Conservation (phyloP, 1,140 invertebrate genomes). For the Drosophila azteca region DNA sequence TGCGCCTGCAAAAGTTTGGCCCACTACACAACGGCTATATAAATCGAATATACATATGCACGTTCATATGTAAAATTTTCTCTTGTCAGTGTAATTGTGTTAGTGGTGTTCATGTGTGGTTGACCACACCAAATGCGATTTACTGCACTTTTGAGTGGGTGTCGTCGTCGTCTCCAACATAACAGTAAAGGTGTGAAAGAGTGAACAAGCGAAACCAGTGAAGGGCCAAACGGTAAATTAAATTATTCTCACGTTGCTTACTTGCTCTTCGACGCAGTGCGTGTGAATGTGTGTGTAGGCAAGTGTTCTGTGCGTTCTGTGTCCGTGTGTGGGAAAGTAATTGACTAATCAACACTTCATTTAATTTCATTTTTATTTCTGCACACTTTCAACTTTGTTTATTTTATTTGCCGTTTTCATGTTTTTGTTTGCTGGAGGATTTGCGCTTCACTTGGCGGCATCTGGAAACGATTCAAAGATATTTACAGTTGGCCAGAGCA, state of each 20-base stretch:
- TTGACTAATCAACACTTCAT: constrained; percentile 78
- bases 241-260: constrained; percentile 49
- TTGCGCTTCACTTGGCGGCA: constrained; percentile 21
- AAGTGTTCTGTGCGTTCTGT: not conserved
- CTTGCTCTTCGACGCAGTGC: constrained; percentile 8
- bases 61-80: constrained; percentile 1
- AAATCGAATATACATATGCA: too few relatives aligned
- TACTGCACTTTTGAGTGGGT: constrained; percentile 30
- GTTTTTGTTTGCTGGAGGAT: constrained; percentile 32
- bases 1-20: constrained; percentile 3
- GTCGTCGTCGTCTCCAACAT: constrained; percentile 17
- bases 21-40: too few relatives aligned
- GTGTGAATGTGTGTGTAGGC: constrained; percentile 10
- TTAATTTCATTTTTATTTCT: constrained; percentile 75
- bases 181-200: constrained; percentile 51
- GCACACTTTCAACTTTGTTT: constrained; percentile 65
- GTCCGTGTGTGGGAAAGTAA: constrained; percentile 35
- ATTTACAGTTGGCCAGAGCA: constrained; percentile 13
- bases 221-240: constrained; percentile 43
- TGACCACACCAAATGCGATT: constrained; percentile 12
- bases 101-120: constrained; percentile 18
- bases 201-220: constrained; percentile 14
- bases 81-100: not conserved
- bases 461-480: constrained; percentile 63
- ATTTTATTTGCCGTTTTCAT: constrained; percentile 62